Evolutionary conservation across 1,140 invertebrate species (phyloP).

Genomic region (Euborellia annulipes): DNA sequence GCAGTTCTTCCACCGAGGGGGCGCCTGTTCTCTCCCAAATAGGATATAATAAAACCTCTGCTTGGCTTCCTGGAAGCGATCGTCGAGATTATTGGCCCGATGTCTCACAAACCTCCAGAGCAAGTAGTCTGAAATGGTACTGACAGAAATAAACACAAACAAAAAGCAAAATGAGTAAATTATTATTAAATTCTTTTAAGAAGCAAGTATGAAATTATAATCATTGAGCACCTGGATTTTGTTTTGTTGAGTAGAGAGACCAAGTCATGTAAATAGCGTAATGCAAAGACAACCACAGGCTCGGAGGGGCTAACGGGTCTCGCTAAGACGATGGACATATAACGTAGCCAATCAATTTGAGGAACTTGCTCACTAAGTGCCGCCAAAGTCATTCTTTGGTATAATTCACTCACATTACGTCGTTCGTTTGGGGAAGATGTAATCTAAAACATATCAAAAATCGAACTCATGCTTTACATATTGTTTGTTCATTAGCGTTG

Average conservation of each 20-base stretch:
- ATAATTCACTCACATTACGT: slow-evolving; percentile 61
- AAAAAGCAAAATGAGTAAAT: not conserved
- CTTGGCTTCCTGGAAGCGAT: slow-evolving; percentile 45
- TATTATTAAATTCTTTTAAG: not conserved
- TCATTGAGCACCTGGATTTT: slow-evolving; percentile 21
- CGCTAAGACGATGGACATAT: slow-evolving; percentile 51
- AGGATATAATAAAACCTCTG: slow-evolving; percentile 52
- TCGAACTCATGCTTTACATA: no score
- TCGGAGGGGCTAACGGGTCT: slow-evolving; percentile 39
- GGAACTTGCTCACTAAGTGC: slow-evolving; percentile 51
- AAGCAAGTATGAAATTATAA: not conserved
- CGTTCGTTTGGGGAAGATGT: slow-evolving; percentile 65
- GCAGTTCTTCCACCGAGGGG: slow-evolving; percentile 67
- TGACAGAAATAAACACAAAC: slow-evolving; percentile 6
- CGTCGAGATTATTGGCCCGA: slow-evolving; percentile 69
- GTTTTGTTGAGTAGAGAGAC: slow-evolving; percentile 29
- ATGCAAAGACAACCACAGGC: slow-evolving; percentile 54
- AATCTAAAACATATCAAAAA: slow-evolving; percentile 39
- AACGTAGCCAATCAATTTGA: slow-evolving; percentile 59
- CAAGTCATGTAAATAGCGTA: slow-evolving; percentile 40
- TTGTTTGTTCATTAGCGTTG: no score
- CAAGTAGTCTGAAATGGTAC: slow-evolving; percentile 55
- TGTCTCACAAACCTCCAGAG: slow-evolving; percentile 78
- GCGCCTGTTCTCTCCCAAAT: slow-evolving; percentile 54
- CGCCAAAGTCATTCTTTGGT: slow-evolving; percentile 56